Evolutionary conservation across 2,113 vertebrate genomes (phyloP), one percentile per base, ranked within the genome.

Genomic region (Cisticola juncidis): DNA sequence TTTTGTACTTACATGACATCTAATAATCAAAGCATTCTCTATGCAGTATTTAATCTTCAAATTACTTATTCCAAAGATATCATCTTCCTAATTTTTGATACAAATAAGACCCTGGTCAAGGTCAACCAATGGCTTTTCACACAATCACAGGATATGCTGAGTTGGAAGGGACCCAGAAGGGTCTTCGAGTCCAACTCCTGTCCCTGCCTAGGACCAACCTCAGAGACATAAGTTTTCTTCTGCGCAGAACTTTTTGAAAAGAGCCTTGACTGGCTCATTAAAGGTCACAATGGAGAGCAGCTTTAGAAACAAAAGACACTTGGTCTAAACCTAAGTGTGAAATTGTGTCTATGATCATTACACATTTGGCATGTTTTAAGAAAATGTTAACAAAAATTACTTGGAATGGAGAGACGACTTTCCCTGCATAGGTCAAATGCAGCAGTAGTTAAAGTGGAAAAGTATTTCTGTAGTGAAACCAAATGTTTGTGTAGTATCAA

Each of bases 171-270:
- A 51, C 6, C 11, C 36, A 51, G 21, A 58, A 44, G 22, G 31
- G 58, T 50, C 21, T 18, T 26, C 0, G 2, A 26, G 26, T 36
- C 33, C 26, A 51, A 0, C 14, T 58, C 31, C 17, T 58, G 9
- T 26, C 7, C 31, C 22, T 58, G 7, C 18, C 11, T 9, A 35
- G 21, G 13, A 26, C 17, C 31, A 51, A 8, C 11, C 25, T 31
- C 33, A 56, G 71, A 79, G 11, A 51, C 26, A 8, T 23, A 50
- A 28, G 10, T 60, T 76, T 57, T n/a, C 7, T n/a, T 60, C 66
- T 65, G 33, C 18, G 6, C 7, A 89, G 8, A 9, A 45, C 25
- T 57, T 94, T 36, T 42, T 17, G 62, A 91, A 72, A 78, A 0
- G 5, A 70, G 3, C 3, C 6, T 73, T 61, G 26, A 26, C 12